A percentile compares a stretch with the other conserved stretches of the same genome.
phyloP scores from a whole-genome alignment of 2,113 vertebrate genomes.

The Scolopax mira region DNA sequence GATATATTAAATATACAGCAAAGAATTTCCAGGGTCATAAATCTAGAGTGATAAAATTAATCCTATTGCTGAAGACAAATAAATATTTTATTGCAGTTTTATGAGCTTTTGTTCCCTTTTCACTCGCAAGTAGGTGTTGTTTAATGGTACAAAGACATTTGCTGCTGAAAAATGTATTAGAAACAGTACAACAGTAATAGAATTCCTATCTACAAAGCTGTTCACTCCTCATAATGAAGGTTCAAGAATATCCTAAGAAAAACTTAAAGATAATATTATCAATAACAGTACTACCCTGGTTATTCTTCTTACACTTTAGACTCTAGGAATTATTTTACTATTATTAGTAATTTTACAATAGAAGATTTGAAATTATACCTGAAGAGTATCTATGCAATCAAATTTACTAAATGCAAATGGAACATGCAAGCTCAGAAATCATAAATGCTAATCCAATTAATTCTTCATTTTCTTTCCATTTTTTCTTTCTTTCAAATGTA shows the following conservation, averaged over 20 bases:
- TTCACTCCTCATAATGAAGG: constrained; percentile 16
- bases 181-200: constrained; percentile 46
- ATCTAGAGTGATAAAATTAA: constrained; percentile 82
- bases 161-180: constrained; percentile 65
- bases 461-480: background rate
- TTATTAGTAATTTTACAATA: background rate
- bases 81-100: constrained; percentile 82
- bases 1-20: constrained; percentile 79
- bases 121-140: constrained; percentile 67
- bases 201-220: constrained; percentile 60
- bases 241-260: background rate
- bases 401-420: background rate
- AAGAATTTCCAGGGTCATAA: constrained; percentile 74
- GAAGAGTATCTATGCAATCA: background rate
- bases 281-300: background rate
- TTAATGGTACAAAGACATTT: constrained; percentile 63
- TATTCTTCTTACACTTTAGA: background rate
- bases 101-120: constrained; percentile 77
- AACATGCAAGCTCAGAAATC: background rate
- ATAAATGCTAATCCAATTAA: background rate
- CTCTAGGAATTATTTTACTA: background rate
- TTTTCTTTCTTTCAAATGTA: background rate
- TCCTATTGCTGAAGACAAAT: constrained; percentile 75
- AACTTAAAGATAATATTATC: background rate
- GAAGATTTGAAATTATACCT: background rate